Evolutionary conservation across 2,888 invertebrate species (phyloP).

Genomic region (Agriopis marginaria): DNA sequence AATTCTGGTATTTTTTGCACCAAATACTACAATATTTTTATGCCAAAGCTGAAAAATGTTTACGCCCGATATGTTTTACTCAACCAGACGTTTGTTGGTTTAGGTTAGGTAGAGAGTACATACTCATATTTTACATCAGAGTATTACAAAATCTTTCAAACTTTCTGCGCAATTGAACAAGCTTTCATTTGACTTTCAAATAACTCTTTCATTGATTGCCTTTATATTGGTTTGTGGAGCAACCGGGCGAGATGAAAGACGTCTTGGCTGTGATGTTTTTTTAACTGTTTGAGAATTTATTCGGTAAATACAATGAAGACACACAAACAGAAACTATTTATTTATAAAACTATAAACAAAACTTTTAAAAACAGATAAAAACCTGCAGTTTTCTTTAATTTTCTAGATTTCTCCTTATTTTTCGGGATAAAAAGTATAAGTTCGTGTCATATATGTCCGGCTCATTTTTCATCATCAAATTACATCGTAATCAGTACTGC

Average conservation of each 20-base stretch:
- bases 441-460: no score
- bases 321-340: background rate
- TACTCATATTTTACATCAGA: constrained; percentile 17
- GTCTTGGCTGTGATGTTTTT: constrained; percentile 1
- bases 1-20: no score
- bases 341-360: no score
- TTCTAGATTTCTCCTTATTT: no score
- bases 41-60: constrained; percentile 5
- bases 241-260: constrained; percentile 19
- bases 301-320: background rate
- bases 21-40: background rate
- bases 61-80: constrained; percentile 15
- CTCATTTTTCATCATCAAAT: no score
- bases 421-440: no score
- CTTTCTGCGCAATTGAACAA: constrained; percentile 35
- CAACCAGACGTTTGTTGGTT: constrained; percentile 13
- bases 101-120: constrained; percentile 10
- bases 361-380: no score
- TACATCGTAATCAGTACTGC: no score
- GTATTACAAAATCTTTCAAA: constrained; percentile 31
- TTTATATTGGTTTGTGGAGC: constrained; percentile 30
- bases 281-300: background rate
- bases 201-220: constrained; percentile 43
- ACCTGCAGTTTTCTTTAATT: no score
- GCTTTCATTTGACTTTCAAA: constrained; percentile 43